Percentiles rank a stretch among this genome's conserved stretches.
phyloP scores from a whole-genome alignment of 2,797 vertebrate genomes.

The Siniperca scherzeri region DNA sequence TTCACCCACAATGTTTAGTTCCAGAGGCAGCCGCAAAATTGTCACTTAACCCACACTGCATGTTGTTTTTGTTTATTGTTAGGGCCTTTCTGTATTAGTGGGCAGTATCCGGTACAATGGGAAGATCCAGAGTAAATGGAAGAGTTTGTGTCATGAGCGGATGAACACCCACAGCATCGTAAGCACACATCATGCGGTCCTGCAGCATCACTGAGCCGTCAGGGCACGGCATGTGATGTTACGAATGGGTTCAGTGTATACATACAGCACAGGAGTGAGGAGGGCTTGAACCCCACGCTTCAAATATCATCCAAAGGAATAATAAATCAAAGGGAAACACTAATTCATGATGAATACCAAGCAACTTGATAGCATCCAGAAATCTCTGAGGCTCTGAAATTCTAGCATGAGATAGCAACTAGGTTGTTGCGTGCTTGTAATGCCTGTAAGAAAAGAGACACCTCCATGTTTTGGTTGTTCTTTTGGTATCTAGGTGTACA shows the following conservation, averaged over 20 bases:
- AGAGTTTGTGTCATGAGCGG: conserved; percentile 52
- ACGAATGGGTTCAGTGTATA: neutral
- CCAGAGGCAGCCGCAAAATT: conserved; percentile 37
- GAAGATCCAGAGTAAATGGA: conserved; percentile 45
- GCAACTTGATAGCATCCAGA: neutral
- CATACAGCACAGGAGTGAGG: neutral
- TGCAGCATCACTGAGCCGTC: conserved; percentile 17
- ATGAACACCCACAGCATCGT: conserved; percentile 43
- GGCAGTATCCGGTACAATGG: conserved; percentile 45
- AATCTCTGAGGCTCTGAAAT: neutral
- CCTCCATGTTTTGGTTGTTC: neutral
- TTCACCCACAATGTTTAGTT: conserved; percentile 57
- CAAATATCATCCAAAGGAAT: conserved; percentile 16
- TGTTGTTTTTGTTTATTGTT: conserved; percentile 69
- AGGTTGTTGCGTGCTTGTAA: neutral
- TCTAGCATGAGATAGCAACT: neutral
- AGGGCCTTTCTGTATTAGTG: conserved; percentile 52
- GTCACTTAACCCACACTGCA: conserved; percentile 54
- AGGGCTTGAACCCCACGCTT: neutral
- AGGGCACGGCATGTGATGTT: neutral
- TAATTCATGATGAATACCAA: conserved; percentile 16
- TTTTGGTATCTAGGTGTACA: conserved; percentile 21
- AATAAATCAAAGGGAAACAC: conserved; percentile 16
- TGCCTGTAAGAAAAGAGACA: neutral
- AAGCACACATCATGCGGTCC: neutral